phyloP scores from a whole-genome alignment of 2,797 vertebrate species.

The Glyptemys insculpta region DNA sequence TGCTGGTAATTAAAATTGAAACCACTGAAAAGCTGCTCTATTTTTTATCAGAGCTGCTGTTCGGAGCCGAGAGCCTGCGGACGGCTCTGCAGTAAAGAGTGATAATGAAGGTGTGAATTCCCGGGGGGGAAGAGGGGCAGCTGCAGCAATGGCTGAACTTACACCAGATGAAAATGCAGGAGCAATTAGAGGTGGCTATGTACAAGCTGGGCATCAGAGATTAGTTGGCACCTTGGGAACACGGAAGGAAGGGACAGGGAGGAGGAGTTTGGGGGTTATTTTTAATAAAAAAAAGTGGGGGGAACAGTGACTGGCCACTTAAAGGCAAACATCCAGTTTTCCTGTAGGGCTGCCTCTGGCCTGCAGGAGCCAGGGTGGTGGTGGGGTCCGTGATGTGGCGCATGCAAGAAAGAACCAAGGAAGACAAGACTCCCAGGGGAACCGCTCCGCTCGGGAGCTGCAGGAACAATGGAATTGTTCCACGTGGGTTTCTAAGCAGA shows the following conservation, averaged over 20 bases:
- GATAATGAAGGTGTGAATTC: conserved; percentile 98
- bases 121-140: conserved; percentile 91
- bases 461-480: not conserved
- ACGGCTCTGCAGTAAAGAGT: conserved; percentile 97
- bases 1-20: conserved; percentile 98
- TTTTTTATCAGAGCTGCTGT: conserved; percentile 95
- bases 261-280: conserved; percentile 70
- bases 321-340: not conserved
- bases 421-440: fast-evolving
- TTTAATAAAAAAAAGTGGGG: conserved; percentile 57
- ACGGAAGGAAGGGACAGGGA: conserved; percentile 85
- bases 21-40: conserved; percentile 93
- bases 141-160: conserved; percentile 93
- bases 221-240: conserved; percentile 92
- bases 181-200: conserved; percentile 93
- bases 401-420: not conserved
- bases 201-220: conserved; percentile 90
- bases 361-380: not conserved
- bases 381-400: not conserved
- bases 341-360: not conserved
- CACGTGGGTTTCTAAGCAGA: not conserved
- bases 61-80: conserved; percentile 91
- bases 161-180: conserved; percentile 93
- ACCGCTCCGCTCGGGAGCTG: fast-evolving
- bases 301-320: not conserved